Base-by-base conservation (phyloP, 2,888 invertebrate species). In the Mylabris sibirica region DNA sequence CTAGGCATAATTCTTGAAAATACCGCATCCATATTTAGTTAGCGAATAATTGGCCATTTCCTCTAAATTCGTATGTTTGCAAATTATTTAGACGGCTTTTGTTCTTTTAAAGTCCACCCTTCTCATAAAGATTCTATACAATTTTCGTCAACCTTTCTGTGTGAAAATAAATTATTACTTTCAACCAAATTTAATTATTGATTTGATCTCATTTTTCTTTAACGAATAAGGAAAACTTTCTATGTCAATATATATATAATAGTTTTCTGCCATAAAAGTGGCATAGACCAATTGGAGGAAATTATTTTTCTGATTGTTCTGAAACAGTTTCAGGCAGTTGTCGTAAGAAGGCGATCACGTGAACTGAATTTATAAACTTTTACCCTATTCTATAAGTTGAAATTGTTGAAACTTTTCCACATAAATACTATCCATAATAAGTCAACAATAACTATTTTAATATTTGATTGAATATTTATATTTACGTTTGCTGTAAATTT, bases 1-100 rank as follows among this genome's bases (percentile, higher is more conserved):
- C 69, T 71, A 68, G 66, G 66, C 68, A 66, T 70, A 66, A 66
- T 70, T 73, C 73, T 63, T 66, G 67, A 70, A 73, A 74, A 74
- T 70, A 72, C 68, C 65, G 68, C 73, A 70, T 68, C 63, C 69
- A 71, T 72, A 74, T 69, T 73, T 69, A 67, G 44, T 65, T 71
- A 60, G 38, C 64, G 63, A 63, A 65, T 70, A 72, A 69, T 72
- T 67, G 68, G 59, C 61, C 41, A 64, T 64, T 60, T 64, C 64
- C 65, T 62, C 59, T 61, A 63, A 67, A 63, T 68, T 60, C 61
- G 59, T 64, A 62, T 61, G 66, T 61, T 66, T 64, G 61, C 69
- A 61, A 44, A 59, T 65, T 68, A 57, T 57, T 53, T 63, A 63
- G 17, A 49, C 38, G 53, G 65, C 44, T 53, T 65, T 63, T 65